Evolutionary conservation across 2,888 invertebrate species (phyloP).

Genomic region (Octodonta nipae): DNA sequence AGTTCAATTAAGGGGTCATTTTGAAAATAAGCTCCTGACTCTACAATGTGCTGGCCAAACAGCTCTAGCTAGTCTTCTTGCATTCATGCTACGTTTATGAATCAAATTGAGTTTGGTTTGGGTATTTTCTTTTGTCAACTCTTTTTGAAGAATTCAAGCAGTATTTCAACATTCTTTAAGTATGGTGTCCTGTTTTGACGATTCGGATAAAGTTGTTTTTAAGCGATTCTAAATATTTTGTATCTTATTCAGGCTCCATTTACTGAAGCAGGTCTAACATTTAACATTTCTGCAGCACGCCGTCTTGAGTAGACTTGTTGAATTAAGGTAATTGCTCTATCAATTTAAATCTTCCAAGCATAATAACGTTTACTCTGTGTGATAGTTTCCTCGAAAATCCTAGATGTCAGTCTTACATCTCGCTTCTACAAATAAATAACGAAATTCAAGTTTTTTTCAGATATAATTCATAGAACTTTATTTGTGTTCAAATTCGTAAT

Average conservation of each 20-base stretch:
- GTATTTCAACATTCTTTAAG: conserved; percentile 1
- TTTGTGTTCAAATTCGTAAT: no score
- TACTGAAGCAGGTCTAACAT: no score
- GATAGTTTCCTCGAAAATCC: no score
- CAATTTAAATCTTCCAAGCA: no score
- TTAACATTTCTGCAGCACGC: conserved; percentile 1
- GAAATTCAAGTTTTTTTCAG: no score
- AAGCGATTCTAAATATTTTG: neutral
- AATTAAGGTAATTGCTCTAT: conserved; percentile 1
- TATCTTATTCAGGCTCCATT: no score
- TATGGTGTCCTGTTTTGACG: neutral
- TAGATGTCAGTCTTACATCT: no score
- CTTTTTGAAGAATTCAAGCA: neutral
- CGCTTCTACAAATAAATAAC: no score
- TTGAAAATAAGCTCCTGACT: neutral
- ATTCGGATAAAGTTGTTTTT: neutral
- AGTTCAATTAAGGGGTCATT: conserved; percentile 1
- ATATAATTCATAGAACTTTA: no score
- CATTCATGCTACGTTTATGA: neutral
- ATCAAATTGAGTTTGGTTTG: neutral
- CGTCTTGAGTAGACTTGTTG: neutral
- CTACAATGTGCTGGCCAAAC: neutral
- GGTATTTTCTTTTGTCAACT: conserved; percentile 1
- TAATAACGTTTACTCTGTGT: no score
- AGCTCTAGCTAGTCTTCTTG: conserved; percentile 1